Conservation (phyloP, 2,113 vertebrate genomes). For the Ovis aries region DNA sequence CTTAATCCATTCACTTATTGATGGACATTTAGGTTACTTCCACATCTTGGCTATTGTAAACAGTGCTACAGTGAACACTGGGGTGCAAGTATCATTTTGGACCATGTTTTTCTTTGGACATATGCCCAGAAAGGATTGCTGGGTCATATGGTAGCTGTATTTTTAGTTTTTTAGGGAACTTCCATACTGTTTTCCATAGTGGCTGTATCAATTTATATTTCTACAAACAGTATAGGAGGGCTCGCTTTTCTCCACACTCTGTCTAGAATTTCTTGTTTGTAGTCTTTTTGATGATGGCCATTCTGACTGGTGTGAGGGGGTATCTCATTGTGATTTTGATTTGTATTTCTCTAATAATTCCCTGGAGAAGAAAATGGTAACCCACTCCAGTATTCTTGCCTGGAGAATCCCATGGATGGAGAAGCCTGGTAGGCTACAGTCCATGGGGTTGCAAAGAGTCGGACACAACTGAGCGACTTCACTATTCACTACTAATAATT, state of each 20-base stretch:
- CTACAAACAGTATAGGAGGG: neutral
- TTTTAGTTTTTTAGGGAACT: neutral
- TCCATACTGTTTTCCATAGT: neutral
- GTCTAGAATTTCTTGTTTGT: neutral
- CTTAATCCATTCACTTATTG: neutral
- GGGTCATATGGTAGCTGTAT: neutral
- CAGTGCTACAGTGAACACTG: neutral
- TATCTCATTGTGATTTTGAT: no score
- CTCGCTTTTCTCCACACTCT: neutral
- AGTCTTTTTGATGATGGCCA: neutral
- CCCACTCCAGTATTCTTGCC: no score
- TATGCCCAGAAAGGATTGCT: neutral
- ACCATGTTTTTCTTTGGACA: neutral
- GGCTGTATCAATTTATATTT: neutral
- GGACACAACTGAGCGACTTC: no score
- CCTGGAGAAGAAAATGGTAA: no score
- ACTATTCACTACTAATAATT: neutral
- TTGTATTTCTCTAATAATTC: neutral
- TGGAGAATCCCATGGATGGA: no score
- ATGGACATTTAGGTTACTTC: neutral
- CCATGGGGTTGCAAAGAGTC: fast-evolving
- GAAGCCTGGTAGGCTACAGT: no score
- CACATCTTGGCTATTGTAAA: neutral
- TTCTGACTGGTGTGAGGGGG: neutral
- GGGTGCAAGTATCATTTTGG: neutral